Base-by-base conservation (phyloP, 1,140 invertebrate species). In the Solenopsis fugax region DNA sequence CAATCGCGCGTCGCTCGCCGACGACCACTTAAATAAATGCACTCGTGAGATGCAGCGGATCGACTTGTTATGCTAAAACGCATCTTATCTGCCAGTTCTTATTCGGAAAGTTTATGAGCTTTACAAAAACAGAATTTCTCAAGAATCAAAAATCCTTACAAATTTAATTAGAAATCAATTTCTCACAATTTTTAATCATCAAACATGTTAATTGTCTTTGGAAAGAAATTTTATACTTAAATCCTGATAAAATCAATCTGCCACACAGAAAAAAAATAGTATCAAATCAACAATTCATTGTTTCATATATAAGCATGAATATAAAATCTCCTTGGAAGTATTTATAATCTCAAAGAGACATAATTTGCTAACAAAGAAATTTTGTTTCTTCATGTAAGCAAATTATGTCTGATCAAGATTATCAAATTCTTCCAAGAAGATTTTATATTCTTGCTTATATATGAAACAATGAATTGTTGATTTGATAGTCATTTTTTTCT, bases 1-100 rank as follows among this genome's bases (percentile, higher is more conserved):
- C 52, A 82, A 72, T 72, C 67, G n/a, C 50, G 52, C 67, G 52
- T 82, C 18, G 54, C 78, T 72, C 34, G 50, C 9, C 41, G 64
- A 82, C 12, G 24, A 73, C 7, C 65, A 56, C 24, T 82, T 72
- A 7, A 41, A 29, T 29, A 29, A 45, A 3, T 72, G 41, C 37
- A 71, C 21, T 56, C 60, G 48, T 24, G 29, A 37, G 18, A 37
- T 6, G 13, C 37, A 3, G 48, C 65, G 0, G 13, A 71, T 56
- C 50, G 41, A 45, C 67, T 81, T 18, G 13, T 9, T 16, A 37
- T 69, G 77, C 48, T 67, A 69, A 78, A 52, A 21, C 18, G 45
- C 37, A 60, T 62, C 21, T 10, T 29, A 24, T 67, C 18, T 21
- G 10, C n/a, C 9, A 78, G 9, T 37, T 6, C 29, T 0, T 2